Evolutionary conservation across 2,888 invertebrate species (phyloP), one percentile per base, ranked within the genome.

Genomic region (Lepidochrysops patricia): DNA sequence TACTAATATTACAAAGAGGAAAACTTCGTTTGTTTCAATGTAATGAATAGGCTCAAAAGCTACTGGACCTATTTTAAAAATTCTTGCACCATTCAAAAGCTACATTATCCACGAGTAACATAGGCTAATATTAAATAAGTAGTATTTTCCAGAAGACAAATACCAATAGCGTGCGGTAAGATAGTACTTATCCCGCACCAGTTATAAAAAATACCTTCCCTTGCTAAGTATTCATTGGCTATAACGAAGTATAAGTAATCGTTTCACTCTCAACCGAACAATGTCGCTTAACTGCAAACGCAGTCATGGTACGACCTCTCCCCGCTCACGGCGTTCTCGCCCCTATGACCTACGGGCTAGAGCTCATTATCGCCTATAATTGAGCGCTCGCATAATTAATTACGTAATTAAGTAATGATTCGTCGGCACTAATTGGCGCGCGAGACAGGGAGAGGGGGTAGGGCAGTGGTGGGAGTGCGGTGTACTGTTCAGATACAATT

Each of bases 391-490:
- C 58, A 57, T 62, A 64, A 64, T 64, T 62, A 66, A 66, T 65
- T 63, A 63, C 61, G 56, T 62, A 63, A 66, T 66, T 65, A 65
- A 57, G 61, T 52, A 54, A 57, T 63, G 62, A 64, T 64, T 65
- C 54, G 60, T 49, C 50, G 43, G 60, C 32, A 50, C 34, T 48
- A 49, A 58, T 58, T 58, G 26, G 27, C 27, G 27, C 26, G 27
- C 13, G 52, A 52, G 52, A 52, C 52, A 27, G 19, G 9, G 4
- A 12, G 0, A 5, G 43, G 7, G 19, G 7, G 9, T 9, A 4
- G 37, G 5, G 7, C 43, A 19, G 19, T 15, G 43, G 19, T 9
- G 2, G 12, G 43, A 43, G 43, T 7, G 19, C 15, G 15, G 1
- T 6, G 19, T 19, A 19, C 9, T 4, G 19, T 19, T 43, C 19